Evolutionary conservation across 2,797 vertebrate genomes (phyloP).

Genomic region (Otolemur crassicaudatus): DNA sequence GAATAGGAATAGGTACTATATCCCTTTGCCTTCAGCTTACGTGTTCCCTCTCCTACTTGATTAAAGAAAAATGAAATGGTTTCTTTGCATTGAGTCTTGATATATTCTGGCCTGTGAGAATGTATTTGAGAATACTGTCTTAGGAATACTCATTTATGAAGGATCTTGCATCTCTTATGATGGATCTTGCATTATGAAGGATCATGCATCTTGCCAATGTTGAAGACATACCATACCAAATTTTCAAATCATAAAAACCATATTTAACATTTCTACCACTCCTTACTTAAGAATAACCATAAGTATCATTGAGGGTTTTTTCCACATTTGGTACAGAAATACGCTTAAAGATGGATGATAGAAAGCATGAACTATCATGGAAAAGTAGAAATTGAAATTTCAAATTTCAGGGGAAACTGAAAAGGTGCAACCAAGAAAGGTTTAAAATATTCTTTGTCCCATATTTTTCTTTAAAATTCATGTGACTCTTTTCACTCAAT

Average conservation of each 20-base stretch:
- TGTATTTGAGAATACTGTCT: slow-evolving; percentile 38
- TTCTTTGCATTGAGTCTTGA: slow-evolving; percentile 38
- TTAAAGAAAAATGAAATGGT: slow-evolving; percentile 43
- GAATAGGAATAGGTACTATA: slow-evolving; percentile 4
- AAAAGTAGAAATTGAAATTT: too few species aligned
- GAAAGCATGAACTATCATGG: neutral
- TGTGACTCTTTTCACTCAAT: slow-evolving; percentile 4
- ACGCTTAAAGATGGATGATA: neutral
- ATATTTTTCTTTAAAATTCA: neutral
- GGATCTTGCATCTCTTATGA: neutral
- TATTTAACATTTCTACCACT: neutral
- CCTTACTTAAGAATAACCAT: neutral
- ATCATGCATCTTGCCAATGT: neutral
- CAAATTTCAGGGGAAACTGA: neutral
- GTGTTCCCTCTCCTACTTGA: neutral
- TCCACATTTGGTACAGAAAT: neutral
- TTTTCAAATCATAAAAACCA: slow-evolving; percentile 49
- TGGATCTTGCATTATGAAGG: neutral
- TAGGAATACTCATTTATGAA: slow-evolving; percentile 17
- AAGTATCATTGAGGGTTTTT: neutral
- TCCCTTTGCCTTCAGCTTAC: neutral
- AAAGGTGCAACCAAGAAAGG: neutral
- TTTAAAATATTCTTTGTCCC: slow-evolving; percentile 1
- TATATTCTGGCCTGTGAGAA: slow-evolving; percentile 17
- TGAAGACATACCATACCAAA: neutral